These are phyloP conservation scores for Amblyraja radiata DNA, from an alignment of 2,797 vertebrate genomes.

Conservation along the genomic window DNA sequence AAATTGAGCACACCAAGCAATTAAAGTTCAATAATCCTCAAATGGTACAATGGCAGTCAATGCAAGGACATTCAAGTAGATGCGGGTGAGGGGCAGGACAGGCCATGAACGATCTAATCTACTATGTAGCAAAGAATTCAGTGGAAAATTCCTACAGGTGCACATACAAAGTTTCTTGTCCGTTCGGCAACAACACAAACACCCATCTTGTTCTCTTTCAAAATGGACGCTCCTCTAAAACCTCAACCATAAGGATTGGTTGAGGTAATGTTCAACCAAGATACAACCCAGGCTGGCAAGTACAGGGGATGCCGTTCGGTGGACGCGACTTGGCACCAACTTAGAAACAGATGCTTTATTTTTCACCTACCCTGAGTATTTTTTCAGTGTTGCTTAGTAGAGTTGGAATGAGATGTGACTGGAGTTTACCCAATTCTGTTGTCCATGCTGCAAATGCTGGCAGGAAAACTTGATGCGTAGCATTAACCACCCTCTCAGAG, in stretches of 20 bases:
- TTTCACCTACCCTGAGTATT: constrained; percentile 72
- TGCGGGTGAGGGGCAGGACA: too few relatives aligned
- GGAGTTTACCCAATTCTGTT: constrained; percentile 82
- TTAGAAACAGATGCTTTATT: background rate
- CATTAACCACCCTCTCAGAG: constrained; percentile 89
- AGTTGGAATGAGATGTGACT: constrained; percentile 84
- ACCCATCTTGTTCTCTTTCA: background rate
- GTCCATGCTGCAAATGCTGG: constrained; percentile 97
- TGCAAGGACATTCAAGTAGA: too few relatives aligned
- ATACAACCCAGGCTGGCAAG: background rate
- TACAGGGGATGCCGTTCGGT: background rate
- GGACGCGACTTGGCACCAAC: background rate
- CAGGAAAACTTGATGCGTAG: constrained; percentile 95
- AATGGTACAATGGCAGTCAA: too few relatives aligned
- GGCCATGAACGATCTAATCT: too few relatives aligned
- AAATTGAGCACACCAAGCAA: too few relatives aligned
- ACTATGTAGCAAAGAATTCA: background rate
- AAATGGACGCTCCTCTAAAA: too few relatives aligned
- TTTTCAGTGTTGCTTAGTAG: constrained; percentile 89
- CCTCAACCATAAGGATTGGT: too few relatives aligned
- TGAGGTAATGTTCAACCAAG: background rate
- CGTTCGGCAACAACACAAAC: background rate
- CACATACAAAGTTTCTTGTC: background rate
- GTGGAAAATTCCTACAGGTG: background rate
- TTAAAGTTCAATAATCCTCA: too few relatives aligned